Evolutionary conservation across 2,888 invertebrate species (phyloP).

Genomic region (Lypha dubia): DNA sequence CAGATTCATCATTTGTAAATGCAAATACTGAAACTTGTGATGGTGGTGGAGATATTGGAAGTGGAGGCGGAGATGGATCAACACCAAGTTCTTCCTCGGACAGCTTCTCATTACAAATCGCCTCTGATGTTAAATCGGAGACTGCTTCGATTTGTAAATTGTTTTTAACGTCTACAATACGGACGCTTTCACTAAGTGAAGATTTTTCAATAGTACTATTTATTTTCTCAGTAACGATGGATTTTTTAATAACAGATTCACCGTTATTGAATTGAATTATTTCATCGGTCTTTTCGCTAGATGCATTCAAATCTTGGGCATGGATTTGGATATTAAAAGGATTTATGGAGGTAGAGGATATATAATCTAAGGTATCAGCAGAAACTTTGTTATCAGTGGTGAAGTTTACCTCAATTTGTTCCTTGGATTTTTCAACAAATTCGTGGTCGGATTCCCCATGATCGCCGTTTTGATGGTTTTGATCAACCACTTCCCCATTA

Average conservation of each 20-base stretch:
- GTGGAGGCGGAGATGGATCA: conserved; percentile 86
- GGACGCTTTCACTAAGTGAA: conserved; percentile 14
- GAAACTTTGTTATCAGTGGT: conserved; percentile 68
- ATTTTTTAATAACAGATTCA: conserved; percentile 69
- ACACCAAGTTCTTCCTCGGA: conserved; percentile 26
- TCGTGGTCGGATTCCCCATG: conserved; percentile 74
- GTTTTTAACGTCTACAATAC: conserved; percentile 27
- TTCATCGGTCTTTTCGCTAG: conserved; percentile 52
- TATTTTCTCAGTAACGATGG: conserved; percentile 47
- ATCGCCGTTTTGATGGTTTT: conserved; percentile 79
- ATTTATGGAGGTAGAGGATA: conserved; percentile 73
- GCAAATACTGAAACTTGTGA: conserved; percentile 90
- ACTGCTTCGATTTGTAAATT: conserved; percentile 75
- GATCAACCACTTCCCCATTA: conserved; percentile 73
- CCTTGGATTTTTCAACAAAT: conserved; percentile 77
- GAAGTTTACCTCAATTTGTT: conserved; percentile 81
- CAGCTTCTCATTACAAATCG: neutral
- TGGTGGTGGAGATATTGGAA: conserved; percentile 90
- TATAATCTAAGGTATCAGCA: conserved; percentile 70
- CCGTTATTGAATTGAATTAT: conserved; percentile 33
- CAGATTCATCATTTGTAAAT: conserved; percentile 76
- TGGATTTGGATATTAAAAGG: conserved; percentile 66
- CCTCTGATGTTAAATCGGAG: conserved; percentile 50
- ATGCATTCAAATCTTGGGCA: conserved; percentile 54
- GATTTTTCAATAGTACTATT: conserved; percentile 67